Base-by-base conservation (phyloP, 2,113 vertebrate species). In the Recurvirostra avosetta region DNA sequence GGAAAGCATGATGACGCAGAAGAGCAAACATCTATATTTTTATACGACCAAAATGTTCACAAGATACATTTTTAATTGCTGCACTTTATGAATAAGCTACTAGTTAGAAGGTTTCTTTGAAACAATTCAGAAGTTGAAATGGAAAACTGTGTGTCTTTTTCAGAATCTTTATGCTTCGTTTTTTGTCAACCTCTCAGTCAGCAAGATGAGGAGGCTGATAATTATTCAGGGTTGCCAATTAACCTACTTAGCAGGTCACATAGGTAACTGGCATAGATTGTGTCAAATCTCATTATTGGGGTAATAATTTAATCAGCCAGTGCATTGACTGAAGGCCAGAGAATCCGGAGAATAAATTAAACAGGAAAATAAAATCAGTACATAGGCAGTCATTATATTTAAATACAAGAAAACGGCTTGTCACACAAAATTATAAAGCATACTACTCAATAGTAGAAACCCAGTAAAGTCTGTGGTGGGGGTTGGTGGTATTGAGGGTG, bases 161-260 rank as follows among this genome's bases (percentile, higher is more conserved):
- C 72, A 63, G 65, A 7, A 70, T 38, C 70, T 89, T 62, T 75
- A 53, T 63, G 32, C 77, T 90, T 93, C 55, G 76, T 72, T 92
- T 92, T 65, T 67, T 95, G 55, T 89, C 49, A 86, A 6, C 55
- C 36, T 70, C 83, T 83, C 95, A 90, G 12, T 58, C 91, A 94
- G 67, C 15, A 82, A 80, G 82, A 83, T 91, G 85, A 94, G 66
- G 65, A 79, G 62, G 49, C 53, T 92, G 86, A 79, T 86, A 97
- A 94, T 95, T 96, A 95, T 85, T 97, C 91, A 88, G 76, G 85
- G 55, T 63, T 97, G 89, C 66, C 82, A 97, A 95, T 97, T 97
- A 97, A 97, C 96, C 97, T 95, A 84, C 89, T 97, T 97, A 96
- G 92, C 77, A 94, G 95, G 96, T 96, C 94, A 93, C 91, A 83